Base-by-base conservation (phyloP, 2,797 vertebrate species). In the Rhinophrynus dorsalis region DNA sequence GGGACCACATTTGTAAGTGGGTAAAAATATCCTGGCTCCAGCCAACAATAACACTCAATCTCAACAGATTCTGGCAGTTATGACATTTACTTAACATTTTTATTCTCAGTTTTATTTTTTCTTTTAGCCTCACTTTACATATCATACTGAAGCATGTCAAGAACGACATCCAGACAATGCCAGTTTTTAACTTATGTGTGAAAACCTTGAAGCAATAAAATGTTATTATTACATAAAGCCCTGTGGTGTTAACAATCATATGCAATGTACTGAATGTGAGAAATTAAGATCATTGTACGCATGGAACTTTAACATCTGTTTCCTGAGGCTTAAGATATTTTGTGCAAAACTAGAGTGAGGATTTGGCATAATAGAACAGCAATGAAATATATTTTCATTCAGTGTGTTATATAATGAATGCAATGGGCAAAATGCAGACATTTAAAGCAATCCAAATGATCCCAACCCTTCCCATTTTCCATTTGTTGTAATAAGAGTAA, bases 291-390 rank as follows among this genome's bases (percentile, higher is more conserved):
- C 44, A 58, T 29, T 58, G 30, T 58, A 65, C n/a, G 24, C 59
- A 65, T 72, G 69, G 69, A 65, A 72, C 44, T 58, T 72, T 52
- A 50, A 72, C 69, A 72, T 72, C 61, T 72, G 69, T 72, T 72
- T 72, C 69, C 69, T 72, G 54, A 59, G 45, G 69, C 54, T 65
- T 65, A 65, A 35, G 54, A 47, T 58, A 72, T 44, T 72, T 65
- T 72, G 61, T 50, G 55, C 69, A 10, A 44, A 37, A 21, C 26
- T 55, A 24, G 65, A 57, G 52, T 24, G 44, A 65, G 44, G 69
- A 65, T 72, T 72, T 65, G 61, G 69, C 61, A 50, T 58, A 51
- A 32, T 48, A 37, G 57, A 33, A 55, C 32, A 13, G 26, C 52
- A 72, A 11, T 58, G 45, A 59, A 58, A 58, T 63, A 44, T 65